Evolutionary conservation across 2,797 vertebrate genomes (phyloP), one percentile per base, ranked within the genome.

Genomic region (Amblyopsis hoosieri): DNA sequence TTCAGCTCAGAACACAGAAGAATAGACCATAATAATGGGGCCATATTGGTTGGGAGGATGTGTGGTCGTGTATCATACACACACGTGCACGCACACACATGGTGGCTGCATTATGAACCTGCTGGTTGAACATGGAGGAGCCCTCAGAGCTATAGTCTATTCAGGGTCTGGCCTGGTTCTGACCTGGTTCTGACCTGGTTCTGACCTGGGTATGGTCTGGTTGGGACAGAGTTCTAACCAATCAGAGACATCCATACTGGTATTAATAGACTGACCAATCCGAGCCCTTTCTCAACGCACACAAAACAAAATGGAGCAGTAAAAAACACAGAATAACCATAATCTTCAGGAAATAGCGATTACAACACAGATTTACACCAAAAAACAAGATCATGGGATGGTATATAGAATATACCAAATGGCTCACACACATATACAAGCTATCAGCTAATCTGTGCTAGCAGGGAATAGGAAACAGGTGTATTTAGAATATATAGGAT

Each of bases 21-120:
- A 72, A 87, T 72, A 71, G 71, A 58, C 70, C 75, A 62, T 63
- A 62, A 72, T 71, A 52, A 74, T 58, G 55, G 76, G 77, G 49
- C 64, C 6, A 72, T 66, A 2, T 23, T 23, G 23, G 23, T 23
- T 23, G 3, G 23, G 23, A 23, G 23, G 3, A 23, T 3, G 78
- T 66, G 74, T 53, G 62, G 52, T 57, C 64, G 66, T 62, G 51
- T 55, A 19, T 54, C 52, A 37, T 7, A 17, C 51, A 58, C 65
- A 58, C 78, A 60, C 64, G 64, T 60, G 60, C 64, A 67, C 74
- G 0, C 23, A 23, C 23, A 23, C 23, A 23, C 23, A 3, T 0
- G 23, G 3, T 23, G 23, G 23, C 23, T 23, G 23, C 23, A 23
- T 23, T 23, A 23, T 23, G 23, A 23, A 23, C 23, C 23, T 23